Percentiles rank a stretch among this genome's conserved stretches.
Evolutionary conservation across 2,888 invertebrate genomes (phyloP).

Genomic region (Epsilonema sp.): DNA sequence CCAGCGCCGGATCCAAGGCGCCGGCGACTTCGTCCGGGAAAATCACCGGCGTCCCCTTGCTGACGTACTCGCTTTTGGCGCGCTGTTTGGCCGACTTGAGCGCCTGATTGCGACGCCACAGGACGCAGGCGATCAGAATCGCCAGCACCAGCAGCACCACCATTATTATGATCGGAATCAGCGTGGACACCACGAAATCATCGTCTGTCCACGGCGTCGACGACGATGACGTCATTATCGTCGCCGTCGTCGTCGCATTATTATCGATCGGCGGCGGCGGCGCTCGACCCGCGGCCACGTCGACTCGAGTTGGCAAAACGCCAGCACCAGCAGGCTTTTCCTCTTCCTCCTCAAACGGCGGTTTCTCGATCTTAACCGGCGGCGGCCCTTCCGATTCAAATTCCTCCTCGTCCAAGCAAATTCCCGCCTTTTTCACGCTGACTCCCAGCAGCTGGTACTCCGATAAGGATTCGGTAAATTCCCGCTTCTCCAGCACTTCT

Average conservation of each 20-base stretch:
- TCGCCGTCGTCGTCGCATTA: neutral
- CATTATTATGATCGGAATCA: slow-evolving; percentile 61
- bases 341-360: neutral
- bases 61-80: slow-evolving; percentile 25
- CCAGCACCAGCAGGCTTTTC: too few relatives aligned
- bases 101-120: slow-evolving; percentile 54
- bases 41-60: slow-evolving; percentile 59
- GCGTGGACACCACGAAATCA: slow-evolving; percentile 47
- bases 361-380: neutral
- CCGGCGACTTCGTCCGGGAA: slow-evolving; percentile 76
- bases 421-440: too few relatives aligned
- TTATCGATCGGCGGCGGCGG: neutral
- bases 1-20: slow-evolving; percentile 36
- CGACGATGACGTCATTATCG: neutral
- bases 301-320: too few relatives aligned
- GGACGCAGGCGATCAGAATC: slow-evolving; percentile 61
- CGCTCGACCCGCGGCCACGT: too few relatives aligned
- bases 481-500: too few relatives aligned
- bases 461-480: too few relatives aligned
- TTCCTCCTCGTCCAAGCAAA: too few relatives aligned
- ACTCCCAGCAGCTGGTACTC: too few relatives aligned
- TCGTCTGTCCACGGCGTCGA: too few relatives aligned
- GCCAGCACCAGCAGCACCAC: slow-evolving; percentile 63
- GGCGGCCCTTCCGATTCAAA: neutral
- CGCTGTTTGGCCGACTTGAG: slow-evolving; percentile 51